A percentile compares a stretch with the other conserved stretches of the same genome.
phyloP scores from a whole-genome alignment of 2,797 vertebrate species.

The Lithobates pipiens region DNA sequence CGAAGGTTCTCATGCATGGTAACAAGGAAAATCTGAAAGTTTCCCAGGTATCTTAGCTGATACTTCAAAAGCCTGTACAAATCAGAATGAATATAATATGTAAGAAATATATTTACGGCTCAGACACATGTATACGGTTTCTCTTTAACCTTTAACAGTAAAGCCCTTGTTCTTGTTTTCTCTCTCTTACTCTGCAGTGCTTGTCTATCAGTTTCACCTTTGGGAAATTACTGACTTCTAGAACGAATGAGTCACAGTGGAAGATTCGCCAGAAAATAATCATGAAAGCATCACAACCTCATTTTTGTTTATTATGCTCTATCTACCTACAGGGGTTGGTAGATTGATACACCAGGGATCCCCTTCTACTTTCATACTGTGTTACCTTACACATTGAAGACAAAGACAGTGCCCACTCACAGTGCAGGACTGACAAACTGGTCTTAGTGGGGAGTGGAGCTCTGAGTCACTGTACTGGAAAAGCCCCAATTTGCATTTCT shows the following conservation, averaged over 20 bases:
- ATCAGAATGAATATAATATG: background rate
- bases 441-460: background rate
- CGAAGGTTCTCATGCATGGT: background rate
- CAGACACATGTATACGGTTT: background rate
- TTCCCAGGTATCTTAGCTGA: background rate
- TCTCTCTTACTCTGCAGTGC: slow-evolving; percentile 4
- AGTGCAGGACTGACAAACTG: background rate
- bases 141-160: background rate
- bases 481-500: slow-evolving; percentile 11
- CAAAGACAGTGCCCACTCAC: background rate
- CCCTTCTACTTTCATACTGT: slow-evolving; percentile 31
- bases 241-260: slow-evolving; percentile 38
- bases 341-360: slow-evolving; percentile 11
- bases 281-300: slow-evolving; percentile 33
- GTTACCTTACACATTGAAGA: slow-evolving; percentile 3
- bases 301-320: slow-evolving; percentile 19
- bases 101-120: background rate
- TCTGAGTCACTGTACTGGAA: slow-evolving; percentile 40
- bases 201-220: slow-evolving; percentile 1
- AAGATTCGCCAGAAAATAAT: slow-evolving; percentile 35
- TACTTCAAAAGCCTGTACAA: background rate
- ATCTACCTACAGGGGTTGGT: background rate
- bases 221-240: slow-evolving; percentile 44
- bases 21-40: background rate
- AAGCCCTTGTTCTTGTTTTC: background rate